These are phyloP conservation scores for Dolichomitus sp. DNA, from an alignment of 2,888 invertebrate species.

Conservation along the genomic window DNA sequence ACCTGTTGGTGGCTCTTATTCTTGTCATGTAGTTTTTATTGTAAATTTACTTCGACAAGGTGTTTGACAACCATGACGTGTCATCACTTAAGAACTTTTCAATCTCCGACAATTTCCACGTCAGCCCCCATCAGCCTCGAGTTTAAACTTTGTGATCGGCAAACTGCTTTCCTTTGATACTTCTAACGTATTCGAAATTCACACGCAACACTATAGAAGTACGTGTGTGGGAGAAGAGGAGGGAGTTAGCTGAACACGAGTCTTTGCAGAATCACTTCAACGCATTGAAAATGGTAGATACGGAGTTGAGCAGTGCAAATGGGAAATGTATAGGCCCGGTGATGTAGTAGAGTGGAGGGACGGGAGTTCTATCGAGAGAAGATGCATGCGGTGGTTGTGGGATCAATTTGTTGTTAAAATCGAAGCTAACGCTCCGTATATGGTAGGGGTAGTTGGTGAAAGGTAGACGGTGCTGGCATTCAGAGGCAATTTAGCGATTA, in stretches of 20 bases:
- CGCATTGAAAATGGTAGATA: conserved; percentile 25
- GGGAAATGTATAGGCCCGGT: conserved; percentile 27
- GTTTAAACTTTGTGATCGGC: neutral
- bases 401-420: conserved; percentile 78
- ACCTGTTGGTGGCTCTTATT: conserved; percentile 58
- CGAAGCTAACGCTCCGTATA: conserved; percentile 31
- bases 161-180: conserved; percentile 12
- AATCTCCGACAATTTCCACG: conserved; percentile 29
- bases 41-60: conserved; percentile 12
- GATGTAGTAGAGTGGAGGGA: neutral
- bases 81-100: conserved; percentile 44
- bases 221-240: neutral
- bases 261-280: conserved; percentile 4
- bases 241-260: neutral
- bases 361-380: conserved; percentile 12
- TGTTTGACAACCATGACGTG: conserved; percentile 32
- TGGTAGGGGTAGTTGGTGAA: conserved; percentile 52
- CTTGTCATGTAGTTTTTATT: conserved; percentile 53
- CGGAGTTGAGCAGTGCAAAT: conserved; percentile 7
- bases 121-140: neutral
- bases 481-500: conserved; percentile 80
- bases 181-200: neutral
- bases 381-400: conserved; percentile 37
- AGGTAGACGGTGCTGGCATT: conserved; percentile 71
- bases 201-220: neutral